phyloP scores from a whole-genome alignment of 2,797 vertebrate genomes.

The Cyclura pinguis region DNA sequence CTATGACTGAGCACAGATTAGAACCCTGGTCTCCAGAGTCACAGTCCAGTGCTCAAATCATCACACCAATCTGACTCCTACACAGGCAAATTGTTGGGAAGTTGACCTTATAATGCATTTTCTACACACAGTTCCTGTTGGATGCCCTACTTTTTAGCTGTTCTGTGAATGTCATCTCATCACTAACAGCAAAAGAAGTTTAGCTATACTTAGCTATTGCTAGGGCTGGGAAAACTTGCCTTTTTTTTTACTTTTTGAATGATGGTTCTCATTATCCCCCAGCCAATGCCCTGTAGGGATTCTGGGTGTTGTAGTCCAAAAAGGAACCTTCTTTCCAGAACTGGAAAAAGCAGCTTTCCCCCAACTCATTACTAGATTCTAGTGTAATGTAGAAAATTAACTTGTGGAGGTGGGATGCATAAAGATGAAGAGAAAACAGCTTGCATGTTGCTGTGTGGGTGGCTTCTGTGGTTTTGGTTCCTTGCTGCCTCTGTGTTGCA shows the following conservation, averaged over 20 bases:
- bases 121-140: not conserved
- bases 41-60: too few relatives aligned
- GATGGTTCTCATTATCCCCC: too few relatives aligned
- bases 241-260: too few relatives aligned
- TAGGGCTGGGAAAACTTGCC: not conserved
- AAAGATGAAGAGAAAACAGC: not conserved
- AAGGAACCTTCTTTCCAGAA: too few relatives aligned
- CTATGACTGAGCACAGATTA: too few relatives aligned
- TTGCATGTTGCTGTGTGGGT: not conserved
- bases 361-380: not conserved
- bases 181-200: not conserved
- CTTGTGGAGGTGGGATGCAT: not conserved
- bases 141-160: not conserved
- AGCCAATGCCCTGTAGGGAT: too few relatives aligned
- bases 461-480: not conserved
- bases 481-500: not conserved
- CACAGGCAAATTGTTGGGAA: not conserved
- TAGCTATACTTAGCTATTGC: not conserved
- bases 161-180: not conserved
- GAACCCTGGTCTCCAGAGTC: too few relatives aligned
- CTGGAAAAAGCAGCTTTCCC: too few relatives aligned
- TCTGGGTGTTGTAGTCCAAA: too few relatives aligned
- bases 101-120: not conserved
- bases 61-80: too few relatives aligned
- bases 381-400: not conserved